A percentile compares a stretch with the other conserved stretches of the same genome.
phyloP scores from a whole-genome alignment of 2,888 invertebrate species.

The Diadromus collaris region DNA sequence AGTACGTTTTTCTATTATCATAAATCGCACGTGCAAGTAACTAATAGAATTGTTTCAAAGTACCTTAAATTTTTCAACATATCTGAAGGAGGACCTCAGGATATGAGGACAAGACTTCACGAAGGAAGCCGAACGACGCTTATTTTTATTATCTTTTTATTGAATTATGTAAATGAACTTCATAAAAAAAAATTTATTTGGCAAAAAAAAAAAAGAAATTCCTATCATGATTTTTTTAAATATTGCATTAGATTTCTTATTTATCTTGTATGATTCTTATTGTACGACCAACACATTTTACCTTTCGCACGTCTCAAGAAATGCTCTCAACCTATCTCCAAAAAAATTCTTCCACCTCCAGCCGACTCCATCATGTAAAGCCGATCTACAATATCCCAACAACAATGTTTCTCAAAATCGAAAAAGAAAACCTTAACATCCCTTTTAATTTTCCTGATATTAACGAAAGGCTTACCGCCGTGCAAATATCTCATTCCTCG shows the following conservation, averaged over 20 bases:
- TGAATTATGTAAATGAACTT: not conserved
- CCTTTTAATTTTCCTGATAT: too few relatives aligned
- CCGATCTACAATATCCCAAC: not conserved
- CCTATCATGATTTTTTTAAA: not conserved
- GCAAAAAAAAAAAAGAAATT: too few relatives aligned
- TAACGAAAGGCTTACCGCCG: not conserved
- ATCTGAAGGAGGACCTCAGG: constrained; percentile 7
- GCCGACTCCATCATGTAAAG: not conserved
- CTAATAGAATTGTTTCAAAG: too few relatives aligned
- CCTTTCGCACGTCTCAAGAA: too few relatives aligned
- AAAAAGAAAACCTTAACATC: too few relatives aligned
- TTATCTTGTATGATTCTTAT: not conserved
- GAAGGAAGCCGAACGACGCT: not conserved
- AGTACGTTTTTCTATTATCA: too few relatives aligned
- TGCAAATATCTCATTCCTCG: not conserved
- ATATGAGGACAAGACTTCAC: constrained; percentile 15
- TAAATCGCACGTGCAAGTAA: too few relatives aligned
- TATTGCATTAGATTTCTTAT: too few relatives aligned
- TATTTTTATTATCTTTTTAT: not conserved
- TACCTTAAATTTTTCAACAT: too few relatives aligned
- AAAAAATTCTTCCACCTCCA: not conserved
- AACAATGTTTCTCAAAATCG: not conserved
- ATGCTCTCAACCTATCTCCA: not conserved
- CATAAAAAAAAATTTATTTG: too few relatives aligned
- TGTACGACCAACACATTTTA: not conserved